Evolutionary conservation across 2,888 invertebrate species (phyloP).

Genomic region (Pharmacophagus antenor): DNA sequence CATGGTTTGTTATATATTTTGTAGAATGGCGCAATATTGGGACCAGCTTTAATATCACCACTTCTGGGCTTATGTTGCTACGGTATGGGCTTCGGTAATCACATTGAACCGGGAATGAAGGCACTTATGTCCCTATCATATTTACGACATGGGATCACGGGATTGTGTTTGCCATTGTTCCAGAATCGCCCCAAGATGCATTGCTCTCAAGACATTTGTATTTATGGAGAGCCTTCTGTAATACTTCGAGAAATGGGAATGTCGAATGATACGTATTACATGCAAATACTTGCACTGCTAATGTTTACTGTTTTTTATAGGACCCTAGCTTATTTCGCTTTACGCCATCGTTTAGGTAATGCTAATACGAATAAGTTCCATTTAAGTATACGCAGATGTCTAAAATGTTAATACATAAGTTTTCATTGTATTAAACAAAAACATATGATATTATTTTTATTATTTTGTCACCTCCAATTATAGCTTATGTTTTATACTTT

Average conservation of each 20-base stretch:
- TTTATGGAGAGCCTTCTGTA: constrained; percentile 80
- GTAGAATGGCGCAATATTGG: constrained; percentile 82
- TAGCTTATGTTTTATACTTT: neutral
- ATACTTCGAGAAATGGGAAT: constrained; percentile 84
- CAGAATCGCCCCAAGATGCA: constrained; percentile 79
- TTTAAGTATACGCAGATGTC: constrained; percentile 72
- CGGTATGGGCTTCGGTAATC: constrained; percentile 81
- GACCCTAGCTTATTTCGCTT: constrained; percentile 72
- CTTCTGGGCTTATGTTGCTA: constrained; percentile 79
- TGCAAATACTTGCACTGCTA: constrained; percentile 80
- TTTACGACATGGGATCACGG: constrained; percentile 84
- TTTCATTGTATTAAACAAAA: neutral
- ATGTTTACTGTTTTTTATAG: constrained; percentile 78
- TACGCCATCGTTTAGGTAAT: constrained; percentile 75
- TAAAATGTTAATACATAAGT: constrained; percentile 61
- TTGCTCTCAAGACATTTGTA: constrained; percentile 74
- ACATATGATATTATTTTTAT: neutral
- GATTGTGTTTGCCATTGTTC: constrained; percentile 79
- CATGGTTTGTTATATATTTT: constrained; percentile 35
- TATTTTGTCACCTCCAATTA: neutral
- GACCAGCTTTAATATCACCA: constrained; percentile 76
- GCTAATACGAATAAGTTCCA: constrained; percentile 78
- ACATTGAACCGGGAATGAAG: constrained; percentile 74
- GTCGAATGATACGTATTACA: constrained; percentile 62
- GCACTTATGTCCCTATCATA: constrained; percentile 80